These are phyloP conservation scores for Polyodon spathula DNA, from an alignment of 2,113 vertebrate species.

Conservation along the genomic window DNA sequence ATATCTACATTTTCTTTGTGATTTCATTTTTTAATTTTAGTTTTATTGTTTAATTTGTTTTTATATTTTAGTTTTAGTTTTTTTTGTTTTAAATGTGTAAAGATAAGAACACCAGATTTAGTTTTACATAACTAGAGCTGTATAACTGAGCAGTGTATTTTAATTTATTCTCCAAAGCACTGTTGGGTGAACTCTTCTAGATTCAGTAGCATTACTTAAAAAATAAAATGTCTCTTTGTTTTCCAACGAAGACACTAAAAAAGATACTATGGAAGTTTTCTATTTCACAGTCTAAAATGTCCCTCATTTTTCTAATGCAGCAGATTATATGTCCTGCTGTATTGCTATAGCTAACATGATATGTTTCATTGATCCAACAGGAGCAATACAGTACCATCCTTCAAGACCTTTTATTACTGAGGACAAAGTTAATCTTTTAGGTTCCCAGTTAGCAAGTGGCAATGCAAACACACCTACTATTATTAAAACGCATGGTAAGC, in stretches of 20 bases:
- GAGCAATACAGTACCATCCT: conserved; percentile 39
- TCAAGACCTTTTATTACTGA: conserved; percentile 7
- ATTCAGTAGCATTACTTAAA: too few species aligned
- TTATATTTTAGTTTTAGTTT: background rate
- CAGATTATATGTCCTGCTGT: too few species aligned
- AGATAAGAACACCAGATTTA: background rate
- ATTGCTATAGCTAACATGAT: background rate
- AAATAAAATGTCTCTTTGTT: too few species aligned
- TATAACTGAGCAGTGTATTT: too few species aligned
- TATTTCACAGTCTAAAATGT: background rate
- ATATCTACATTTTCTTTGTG: background rate
- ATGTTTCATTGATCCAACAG: conserved; percentile 28
- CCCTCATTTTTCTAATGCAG: too few species aligned
- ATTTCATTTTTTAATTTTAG: background rate
- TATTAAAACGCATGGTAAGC: conserved; percentile 40
- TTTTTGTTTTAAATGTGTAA: background rate
- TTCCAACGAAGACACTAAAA: too few species aligned
- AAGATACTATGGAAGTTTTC: background rate
- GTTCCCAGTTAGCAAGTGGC: background rate
- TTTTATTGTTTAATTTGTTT: background rate
- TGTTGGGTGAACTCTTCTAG: too few species aligned
- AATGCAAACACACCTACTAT: background rate
- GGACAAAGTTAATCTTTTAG: conserved; percentile 30
- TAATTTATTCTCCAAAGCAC: too few species aligned
- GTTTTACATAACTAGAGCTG: too few species aligned